Evolutionary conservation across 2,113 vertebrate species (phyloP), one percentile per base, ranked within the genome.

Genomic region (Falcunculus frontatus): DNA sequence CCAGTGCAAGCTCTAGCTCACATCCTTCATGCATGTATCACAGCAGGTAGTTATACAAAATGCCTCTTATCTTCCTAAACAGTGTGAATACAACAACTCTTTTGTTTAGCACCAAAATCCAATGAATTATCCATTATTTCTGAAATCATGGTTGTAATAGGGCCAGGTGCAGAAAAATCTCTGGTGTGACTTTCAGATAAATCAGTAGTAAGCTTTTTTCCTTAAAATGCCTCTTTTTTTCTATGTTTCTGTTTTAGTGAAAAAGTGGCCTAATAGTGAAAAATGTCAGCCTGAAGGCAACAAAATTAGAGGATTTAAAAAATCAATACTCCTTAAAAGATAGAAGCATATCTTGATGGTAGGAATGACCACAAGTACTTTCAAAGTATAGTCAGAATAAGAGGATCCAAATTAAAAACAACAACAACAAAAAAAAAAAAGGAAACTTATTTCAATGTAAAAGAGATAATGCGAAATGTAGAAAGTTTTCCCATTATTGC

Each of bases 291-390:
- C 56, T 5, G 4, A 80, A 92, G 75, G 82, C 83, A 93, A 81
- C 55, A 90, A 90, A 96, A 92, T 92, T 68, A 90, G 70, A 87
- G 79, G 63, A 88, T 85, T 92, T 57, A 77, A 90, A 95, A 89
- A 87, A 87, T 93, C 79, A 94, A 70, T 88, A 65, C 41, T 69
- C 9, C 7, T 33, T 86, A 50, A 77, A 93, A 86, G 55, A 84
- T 16, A 93, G 44, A 90, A 80, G 23, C 19, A 17, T 82, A 84
- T 84, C 56, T 93, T 74, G 42, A 14, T n/a, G 11, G 60, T 90
- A 62, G 57, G 16, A 72, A 55, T 69, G 32, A 73, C 63, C 77
- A 20, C 50, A 80, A 76, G 59, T 53, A 65, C 82, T 95, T 94
- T 84, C 63, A 67, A 89, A 22, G n/a, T 21, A 56, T 7, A 74